phyloP scores from a whole-genome alignment of 2,113 vertebrate species.

The Apteryx mantelli region DNA sequence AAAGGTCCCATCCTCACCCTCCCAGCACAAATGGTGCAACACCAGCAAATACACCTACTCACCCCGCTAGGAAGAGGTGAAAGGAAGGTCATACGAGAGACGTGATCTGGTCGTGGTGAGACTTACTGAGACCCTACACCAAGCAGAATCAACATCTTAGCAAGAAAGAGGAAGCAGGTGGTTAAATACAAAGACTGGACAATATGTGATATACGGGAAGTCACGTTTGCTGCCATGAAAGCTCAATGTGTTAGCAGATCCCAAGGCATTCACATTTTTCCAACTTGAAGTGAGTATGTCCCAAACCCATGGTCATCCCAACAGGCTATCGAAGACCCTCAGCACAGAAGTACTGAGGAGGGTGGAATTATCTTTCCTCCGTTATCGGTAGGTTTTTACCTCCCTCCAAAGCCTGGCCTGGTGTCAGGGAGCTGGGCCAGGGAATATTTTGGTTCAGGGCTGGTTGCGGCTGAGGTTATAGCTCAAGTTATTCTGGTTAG shows the following conservation, averaged over 20 bases:
- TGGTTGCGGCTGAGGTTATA: background rate
- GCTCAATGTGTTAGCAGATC: background rate
- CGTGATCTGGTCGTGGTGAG: background rate
- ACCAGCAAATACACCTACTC: rapidly evolving
- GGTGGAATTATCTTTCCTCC: background rate
- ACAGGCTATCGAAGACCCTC: background rate
- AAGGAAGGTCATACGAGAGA: background rate
- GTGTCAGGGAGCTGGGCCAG: background rate
- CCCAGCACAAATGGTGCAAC: background rate
- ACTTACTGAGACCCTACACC: background rate
- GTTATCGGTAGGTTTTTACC: background rate
- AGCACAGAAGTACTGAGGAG: background rate
- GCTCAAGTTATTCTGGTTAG: background rate
- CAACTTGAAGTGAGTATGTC: background rate
- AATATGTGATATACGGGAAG: background rate
- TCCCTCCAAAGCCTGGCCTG: background rate
- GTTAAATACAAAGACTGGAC: background rate
- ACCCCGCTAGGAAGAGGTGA: background rate
- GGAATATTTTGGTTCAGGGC: background rate
- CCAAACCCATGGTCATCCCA: background rate
- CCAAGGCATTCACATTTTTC: background rate
- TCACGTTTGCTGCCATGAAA: background rate
- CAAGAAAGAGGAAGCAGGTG: background rate
- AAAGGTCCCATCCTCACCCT: background rate
- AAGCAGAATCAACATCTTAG: background rate